These are phyloP conservation scores for Scolanthus callimorphus DNA, from an alignment of 92 coral and sea anemone species.

Conservation along the genomic window DNA sequence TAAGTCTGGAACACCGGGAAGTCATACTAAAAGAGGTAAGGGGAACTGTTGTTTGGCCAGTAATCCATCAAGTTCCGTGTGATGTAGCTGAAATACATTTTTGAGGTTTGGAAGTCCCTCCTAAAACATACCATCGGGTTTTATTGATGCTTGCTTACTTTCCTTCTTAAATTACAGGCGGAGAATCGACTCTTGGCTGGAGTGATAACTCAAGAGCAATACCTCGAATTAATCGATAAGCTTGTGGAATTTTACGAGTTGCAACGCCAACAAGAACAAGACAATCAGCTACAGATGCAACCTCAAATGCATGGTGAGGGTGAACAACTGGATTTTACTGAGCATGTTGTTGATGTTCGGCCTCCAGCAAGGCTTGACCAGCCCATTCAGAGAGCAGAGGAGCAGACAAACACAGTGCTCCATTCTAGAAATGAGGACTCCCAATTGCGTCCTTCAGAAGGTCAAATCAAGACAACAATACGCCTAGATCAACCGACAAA, in stretches of 20 bases:
- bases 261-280: conserved; percentile 78
- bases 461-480: too few species aligned
- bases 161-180: too few species aligned
- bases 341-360: background rate
- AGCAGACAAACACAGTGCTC: conserved; percentile 6
- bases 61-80: too few species aligned
- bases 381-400: too few species aligned
- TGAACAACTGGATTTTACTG: background rate
- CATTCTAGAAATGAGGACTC: background rate
- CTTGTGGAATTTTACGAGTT: conserved; percentile 87
- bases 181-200: conserved; percentile 62
- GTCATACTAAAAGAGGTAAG: conserved; percentile 80
- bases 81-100: background rate
- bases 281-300: conserved; percentile 1
- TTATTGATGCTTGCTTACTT: too few species aligned
- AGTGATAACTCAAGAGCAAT: conserved; percentile 78
- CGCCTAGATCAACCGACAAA: too few species aligned
- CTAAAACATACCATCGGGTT: too few species aligned
- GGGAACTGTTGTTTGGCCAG: too few species aligned
- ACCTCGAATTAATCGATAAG: conserved; percentile 81
- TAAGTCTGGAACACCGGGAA: conserved; percentile 71
- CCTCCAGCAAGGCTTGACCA: conserved; percentile 1
- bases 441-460: too few species aligned
- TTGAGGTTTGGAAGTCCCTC: too few species aligned
- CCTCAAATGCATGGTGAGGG: background rate